Evolutionary conservation across 2,113 vertebrate genomes (phyloP).

Genomic region (Leuciscus idus): DNA sequence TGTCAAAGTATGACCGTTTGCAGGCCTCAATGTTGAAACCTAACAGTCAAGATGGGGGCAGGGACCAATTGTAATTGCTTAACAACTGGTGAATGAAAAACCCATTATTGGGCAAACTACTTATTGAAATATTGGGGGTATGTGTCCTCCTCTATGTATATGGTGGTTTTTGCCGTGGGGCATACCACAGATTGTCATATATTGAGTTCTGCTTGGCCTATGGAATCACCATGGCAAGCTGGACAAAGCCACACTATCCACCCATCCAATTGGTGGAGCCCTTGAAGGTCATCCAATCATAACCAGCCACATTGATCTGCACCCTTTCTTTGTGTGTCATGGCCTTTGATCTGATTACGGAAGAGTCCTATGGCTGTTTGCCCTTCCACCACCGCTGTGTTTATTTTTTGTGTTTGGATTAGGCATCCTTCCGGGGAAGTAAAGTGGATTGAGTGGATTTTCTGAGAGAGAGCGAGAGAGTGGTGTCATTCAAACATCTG

Average conservation of each 20-base stretch:
- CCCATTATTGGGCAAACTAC: not conserved
- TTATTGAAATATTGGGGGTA: not conserved
- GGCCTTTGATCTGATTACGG: conserved; percentile 31
- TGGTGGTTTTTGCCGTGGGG: not conserved
- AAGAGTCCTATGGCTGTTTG: not conserved
- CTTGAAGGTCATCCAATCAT: conserved; percentile 18
- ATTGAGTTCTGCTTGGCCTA: not conserved
- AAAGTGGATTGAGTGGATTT: conserved; percentile 29
- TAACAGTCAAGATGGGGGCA: too few relatives aligned
- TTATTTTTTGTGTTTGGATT: conserved; percentile 17
- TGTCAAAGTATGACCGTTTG: not conserved
- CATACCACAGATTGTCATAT: not conserved
- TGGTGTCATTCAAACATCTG: conserved; percentile 25
- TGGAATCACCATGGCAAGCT: not conserved
- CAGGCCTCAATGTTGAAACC: not conserved
- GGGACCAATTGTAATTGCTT: not conserved
- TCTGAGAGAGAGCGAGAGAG: not conserved
- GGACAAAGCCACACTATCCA: not conserved
- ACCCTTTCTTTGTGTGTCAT: conserved; percentile 17
- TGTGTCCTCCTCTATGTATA: not conserved
- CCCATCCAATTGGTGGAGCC: not conserved
- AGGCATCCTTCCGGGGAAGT: not conserved
- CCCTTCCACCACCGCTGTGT: not conserved
- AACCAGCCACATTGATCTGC: conserved; percentile 22
- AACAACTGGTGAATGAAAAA: not conserved